Evolutionary conservation across 2,888 invertebrate genomes (phyloP), one percentile per base, ranked within the genome.

Genomic region (Pogonocherus hispidulus): DNA sequence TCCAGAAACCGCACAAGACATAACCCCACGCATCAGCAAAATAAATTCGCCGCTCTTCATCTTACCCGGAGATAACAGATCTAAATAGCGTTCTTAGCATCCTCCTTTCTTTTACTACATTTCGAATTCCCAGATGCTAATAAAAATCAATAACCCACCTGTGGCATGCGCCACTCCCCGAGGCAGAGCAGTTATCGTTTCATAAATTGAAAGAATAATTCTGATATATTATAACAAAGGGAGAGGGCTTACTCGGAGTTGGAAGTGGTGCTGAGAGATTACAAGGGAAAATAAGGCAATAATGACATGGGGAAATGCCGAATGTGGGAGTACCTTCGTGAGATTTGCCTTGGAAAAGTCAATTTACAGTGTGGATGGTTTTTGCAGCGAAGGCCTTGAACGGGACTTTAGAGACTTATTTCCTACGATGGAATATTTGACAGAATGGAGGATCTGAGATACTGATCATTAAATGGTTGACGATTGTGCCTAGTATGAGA

Each of bases 1-100:
- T 77, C 74, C 76, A 73, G 70, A 73, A 72, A 73, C 75, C 73
- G 75, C 75, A 77, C 69, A 77, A 57, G 18, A 57, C 44, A 57
- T 57, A 57, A 57, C 57, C 22, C n/a, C 57, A 23, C 23, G 23
- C 57, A 57, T 57, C 57, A 44, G 23, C 19, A 18, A 18, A 32
- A 59, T 59, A 59, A 44, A 59, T 59, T 59, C 27, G 47, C 16
- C 47, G 59, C 47, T 47, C 47, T 59, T 59, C 47, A 47, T 59
- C 59, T 47, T 59, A 32, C 32, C 18, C 20, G 16, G 18, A 32
- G 59, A 59, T 59, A 46, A 59, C 47, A 19, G 47, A 59, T 59
- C 59, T 47, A 59, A 47, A 59, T 59, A 46, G 59, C 47, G 19
- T 19, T 47, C 47, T 59, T 59, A 59, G 59, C 59, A 59, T 44